Conservation (phyloP, 2,888 invertebrate species). For the Hypena proboscidalis region DNA sequence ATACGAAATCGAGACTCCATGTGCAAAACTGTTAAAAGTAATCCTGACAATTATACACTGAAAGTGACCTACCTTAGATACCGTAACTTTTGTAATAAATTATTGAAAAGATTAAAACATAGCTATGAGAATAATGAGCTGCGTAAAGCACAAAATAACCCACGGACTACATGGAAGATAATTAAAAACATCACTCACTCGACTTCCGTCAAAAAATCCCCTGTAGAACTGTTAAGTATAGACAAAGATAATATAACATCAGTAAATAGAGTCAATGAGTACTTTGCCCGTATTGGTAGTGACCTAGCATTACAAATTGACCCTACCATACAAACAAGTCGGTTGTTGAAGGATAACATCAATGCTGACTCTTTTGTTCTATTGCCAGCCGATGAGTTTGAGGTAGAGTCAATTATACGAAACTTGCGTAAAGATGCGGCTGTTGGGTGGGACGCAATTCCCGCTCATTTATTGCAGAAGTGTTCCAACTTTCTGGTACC, state of each 20-base stretch:
- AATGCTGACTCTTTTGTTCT: not conserved
- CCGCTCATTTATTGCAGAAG: constrained; percentile 2
- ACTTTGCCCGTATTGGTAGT: not conserved
- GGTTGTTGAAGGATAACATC: not conserved
- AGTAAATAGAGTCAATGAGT: not conserved
- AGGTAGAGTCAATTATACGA: not conserved
- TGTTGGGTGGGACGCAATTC: constrained; percentile 2
- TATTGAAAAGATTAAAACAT: not conserved
- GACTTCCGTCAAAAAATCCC: not conserved
- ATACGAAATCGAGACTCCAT: constrained; percentile 1
- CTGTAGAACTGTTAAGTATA: not conserved
- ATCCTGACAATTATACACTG: not conserved
- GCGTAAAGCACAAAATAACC: not conserved
- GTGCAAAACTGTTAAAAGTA: not conserved
- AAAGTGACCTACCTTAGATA: constrained; percentile 4
- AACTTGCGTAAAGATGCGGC: constrained; percentile 1
- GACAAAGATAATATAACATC: not conserved
- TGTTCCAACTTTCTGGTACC: too few relatives aligned
- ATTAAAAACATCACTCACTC: constrained; percentile 3
- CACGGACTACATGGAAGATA: not conserved
- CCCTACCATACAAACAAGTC: not conserved
- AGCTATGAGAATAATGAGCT: not conserved
- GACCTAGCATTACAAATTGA: not conserved
- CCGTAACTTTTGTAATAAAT: constrained; percentile 5
- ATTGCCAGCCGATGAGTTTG: not conserved